phyloP scores from a whole-genome alignment of 2,888 invertebrate genomes.

The Drosophila rellima region DNA sequence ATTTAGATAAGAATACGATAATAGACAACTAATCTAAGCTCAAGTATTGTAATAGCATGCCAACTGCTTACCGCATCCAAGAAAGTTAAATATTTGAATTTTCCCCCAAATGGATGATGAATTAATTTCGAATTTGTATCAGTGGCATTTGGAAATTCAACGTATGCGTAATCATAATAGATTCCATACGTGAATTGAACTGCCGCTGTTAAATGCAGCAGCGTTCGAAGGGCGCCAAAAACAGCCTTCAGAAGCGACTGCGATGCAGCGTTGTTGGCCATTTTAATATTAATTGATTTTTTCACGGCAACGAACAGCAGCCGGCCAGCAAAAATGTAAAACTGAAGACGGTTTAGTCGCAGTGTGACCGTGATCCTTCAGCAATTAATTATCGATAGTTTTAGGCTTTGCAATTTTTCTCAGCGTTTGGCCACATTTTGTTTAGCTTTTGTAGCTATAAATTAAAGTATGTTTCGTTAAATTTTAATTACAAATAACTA shows the following conservation, averaged over 20 bases:
- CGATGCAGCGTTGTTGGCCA: constrained; percentile 57
- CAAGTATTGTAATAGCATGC: neutral
- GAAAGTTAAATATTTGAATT: constrained; percentile 93
- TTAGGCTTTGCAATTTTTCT: neutral
- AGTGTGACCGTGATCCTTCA: constrained; percentile 42
- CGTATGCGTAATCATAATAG: constrained; percentile 90
- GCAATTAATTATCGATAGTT: constrained; percentile 39
- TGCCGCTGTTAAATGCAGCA: constrained; percentile 88
- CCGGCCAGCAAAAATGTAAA: constrained; percentile 31
- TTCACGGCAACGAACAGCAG: constrained; percentile 42
- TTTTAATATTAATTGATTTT: constrained; percentile 71
- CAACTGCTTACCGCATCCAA: constrained; percentile 70
- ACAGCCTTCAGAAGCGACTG: constrained; percentile 74
- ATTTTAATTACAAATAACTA: neutral
- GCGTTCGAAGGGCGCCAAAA: constrained; percentile 77
- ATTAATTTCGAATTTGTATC: constrained; percentile 65
- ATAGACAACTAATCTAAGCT: neutral
- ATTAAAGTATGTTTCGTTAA: neutral
- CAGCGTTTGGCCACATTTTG: constrained; percentile 26
- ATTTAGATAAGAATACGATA: constrained; percentile 25
- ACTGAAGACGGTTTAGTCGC: constrained; percentile 44
- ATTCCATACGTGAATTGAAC: constrained; percentile 89
- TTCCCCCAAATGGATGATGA: constrained; percentile 88
- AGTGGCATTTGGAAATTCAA: constrained; percentile 86
- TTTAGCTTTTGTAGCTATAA: neutral